Conservation (phyloP, 2,113 vertebrate genomes). For the Amblyopsis rosae region DNA sequence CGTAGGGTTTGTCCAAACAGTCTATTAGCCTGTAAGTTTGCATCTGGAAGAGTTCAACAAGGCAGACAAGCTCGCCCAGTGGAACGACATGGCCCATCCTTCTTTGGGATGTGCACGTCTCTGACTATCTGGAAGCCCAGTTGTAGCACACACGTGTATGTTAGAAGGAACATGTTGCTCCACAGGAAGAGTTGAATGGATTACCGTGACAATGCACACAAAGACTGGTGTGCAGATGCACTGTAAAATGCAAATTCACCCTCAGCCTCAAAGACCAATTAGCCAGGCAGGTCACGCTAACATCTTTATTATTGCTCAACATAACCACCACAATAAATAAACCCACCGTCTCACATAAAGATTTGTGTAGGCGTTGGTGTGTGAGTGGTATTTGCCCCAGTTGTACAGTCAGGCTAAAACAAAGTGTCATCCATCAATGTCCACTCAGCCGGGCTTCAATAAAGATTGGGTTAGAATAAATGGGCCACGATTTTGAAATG, state of each 20-base stretch:
- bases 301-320: conserved; percentile 52
- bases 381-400: conserved; percentile 56
- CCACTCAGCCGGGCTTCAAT: conserved; percentile 69
- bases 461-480: conserved; percentile 78
- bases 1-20: no score
- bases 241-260: conserved; percentile 49
- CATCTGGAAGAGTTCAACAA: conserved; percentile 39
- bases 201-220: neutral
- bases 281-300: conserved; percentile 48
- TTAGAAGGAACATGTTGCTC: neutral
- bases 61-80: conserved; percentile 52
- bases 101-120: neutral
- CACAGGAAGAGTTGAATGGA: no score
- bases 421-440: conserved; percentile 69
- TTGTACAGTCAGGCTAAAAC: conserved; percentile 42
- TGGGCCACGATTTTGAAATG: conserved; percentile 70
- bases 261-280: conserved; percentile 45
- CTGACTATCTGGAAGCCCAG: neutral
- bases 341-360: conserved; percentile 67
- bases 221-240: neutral
- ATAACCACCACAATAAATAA: conserved; percentile 58
- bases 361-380: conserved; percentile 35
- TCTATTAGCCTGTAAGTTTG: conserved; percentile 15
- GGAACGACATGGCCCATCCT: conserved; percentile 41
- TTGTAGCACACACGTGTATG: neutral